Conservation (phyloP, 2,797 vertebrate genomes). For the Poliocrania exsul region DNA sequence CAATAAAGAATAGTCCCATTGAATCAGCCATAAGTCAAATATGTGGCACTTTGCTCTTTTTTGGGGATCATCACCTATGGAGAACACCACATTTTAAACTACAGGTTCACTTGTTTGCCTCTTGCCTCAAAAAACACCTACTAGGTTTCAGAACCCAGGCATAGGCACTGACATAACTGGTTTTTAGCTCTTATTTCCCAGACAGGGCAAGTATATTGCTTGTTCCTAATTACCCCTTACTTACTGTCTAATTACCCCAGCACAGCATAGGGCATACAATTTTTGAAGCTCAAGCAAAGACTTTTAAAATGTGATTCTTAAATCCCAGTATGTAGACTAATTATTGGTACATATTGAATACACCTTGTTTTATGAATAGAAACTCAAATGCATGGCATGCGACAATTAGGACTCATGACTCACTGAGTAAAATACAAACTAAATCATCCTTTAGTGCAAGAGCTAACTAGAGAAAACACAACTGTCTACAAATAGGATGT, state of each 20-base stretch:
- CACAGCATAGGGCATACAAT: not conserved
- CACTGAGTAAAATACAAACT: not conserved
- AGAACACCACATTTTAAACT: not conserved
- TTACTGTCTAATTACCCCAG: not conserved
- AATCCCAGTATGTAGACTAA: not conserved
- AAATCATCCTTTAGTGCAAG: not conserved
- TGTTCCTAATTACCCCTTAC: not conserved
- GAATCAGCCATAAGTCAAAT: not conserved
- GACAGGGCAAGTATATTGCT: not conserved
- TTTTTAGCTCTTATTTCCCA: not conserved
- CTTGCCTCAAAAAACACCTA: rapidly evolving
- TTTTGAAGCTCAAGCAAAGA: not conserved
- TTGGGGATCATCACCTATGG: not conserved
- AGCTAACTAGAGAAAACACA: not conserved
- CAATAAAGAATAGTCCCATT: not conserved
- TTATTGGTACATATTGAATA: not conserved
- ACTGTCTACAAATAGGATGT: not conserved
- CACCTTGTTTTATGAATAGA: not conserved
- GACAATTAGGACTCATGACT: not conserved
- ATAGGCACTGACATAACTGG: not conserved
- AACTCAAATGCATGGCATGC: not conserved
- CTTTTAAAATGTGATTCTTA: not conserved
- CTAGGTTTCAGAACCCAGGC: not conserved
- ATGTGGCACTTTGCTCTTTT: not conserved
- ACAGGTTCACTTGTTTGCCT: not conserved